Evolutionary conservation across 1,140 invertebrate species (phyloP).

Genomic region (Zaprionus ornatus): DNA sequence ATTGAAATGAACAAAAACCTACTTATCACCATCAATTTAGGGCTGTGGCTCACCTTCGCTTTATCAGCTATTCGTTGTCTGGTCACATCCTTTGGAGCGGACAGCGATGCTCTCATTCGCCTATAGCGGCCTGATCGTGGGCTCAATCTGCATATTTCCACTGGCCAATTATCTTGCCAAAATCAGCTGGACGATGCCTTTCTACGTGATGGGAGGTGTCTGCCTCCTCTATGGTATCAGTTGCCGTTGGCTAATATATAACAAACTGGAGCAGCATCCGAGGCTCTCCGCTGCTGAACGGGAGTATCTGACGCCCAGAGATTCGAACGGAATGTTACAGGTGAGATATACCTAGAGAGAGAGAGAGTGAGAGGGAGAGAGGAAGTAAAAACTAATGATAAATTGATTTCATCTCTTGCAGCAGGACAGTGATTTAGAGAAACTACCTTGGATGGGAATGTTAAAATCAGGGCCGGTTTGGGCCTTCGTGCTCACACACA

Average conservation of each 20-base stretch:
- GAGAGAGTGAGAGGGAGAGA: not conserved
- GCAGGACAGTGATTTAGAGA: constrained; percentile 10
- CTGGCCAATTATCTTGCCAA: constrained; percentile 60
- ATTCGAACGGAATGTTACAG: constrained; percentile 11
- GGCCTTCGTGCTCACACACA: constrained; percentile 71
- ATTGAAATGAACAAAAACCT: not conserved
- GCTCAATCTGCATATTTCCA: constrained; percentile 66
- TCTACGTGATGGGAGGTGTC: constrained; percentile 65
- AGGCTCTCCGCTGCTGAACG: constrained; percentile 54
- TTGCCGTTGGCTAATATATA: constrained; percentile 68
- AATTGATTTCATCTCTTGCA: constrained; percentile 8
- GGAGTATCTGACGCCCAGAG: constrained; percentile 45
- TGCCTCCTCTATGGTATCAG: constrained; percentile 52
- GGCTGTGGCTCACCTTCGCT: constrained; percentile 70
- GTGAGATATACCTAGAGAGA: constrained; percentile 12
- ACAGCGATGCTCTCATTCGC: constrained; percentile 70
- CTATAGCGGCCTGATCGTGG: constrained; percentile 68
- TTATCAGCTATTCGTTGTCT: constrained; percentile 72
- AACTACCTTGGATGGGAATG: constrained; percentile 62
- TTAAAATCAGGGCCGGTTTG: constrained; percentile 54
- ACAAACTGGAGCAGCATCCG: constrained; percentile 68
- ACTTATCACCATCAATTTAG: constrained; percentile 32
- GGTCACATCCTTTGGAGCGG: constrained; percentile 78
- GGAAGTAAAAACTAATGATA: not conserved
- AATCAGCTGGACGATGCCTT: constrained; percentile 61